Evolutionary conservation across 2,797 vertebrate species (phyloP).

Genomic region (Sebastes oblongus): DNA sequence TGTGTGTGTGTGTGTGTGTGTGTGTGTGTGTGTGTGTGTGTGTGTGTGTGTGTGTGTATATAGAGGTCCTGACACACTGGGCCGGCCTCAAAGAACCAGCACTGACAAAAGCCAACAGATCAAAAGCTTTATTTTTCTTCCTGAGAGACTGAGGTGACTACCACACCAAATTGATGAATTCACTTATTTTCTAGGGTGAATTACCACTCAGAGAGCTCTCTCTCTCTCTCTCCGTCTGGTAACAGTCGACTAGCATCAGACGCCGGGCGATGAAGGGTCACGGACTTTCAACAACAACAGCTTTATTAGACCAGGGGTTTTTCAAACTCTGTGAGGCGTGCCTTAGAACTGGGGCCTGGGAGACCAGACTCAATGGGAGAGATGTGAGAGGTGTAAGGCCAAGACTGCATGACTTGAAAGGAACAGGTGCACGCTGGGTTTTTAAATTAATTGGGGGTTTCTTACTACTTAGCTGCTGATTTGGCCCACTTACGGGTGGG

Average conservation of each 20-base stretch:
- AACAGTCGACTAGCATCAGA: background rate
- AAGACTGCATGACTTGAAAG: background rate
- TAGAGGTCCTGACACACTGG: background rate
- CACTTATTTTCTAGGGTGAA: background rate
- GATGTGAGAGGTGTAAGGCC: background rate
- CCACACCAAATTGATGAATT: background rate
- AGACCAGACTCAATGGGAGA: background rate
- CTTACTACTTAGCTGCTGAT: background rate
- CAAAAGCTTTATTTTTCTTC: constrained; percentile 2
- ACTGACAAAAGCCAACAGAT: background rate
- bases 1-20: too few relatives aligned
- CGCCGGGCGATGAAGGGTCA: background rate
- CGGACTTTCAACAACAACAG: background rate
- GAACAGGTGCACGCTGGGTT: background rate
- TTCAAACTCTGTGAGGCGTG: background rate
- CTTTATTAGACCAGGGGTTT: background rate
- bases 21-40: background rate
- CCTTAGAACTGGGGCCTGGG: too few relatives aligned
- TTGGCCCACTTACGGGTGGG: background rate
- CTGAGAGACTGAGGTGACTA: background rate
- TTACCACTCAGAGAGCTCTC: background rate
- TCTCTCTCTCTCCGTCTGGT: background rate
- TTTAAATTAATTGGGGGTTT: background rate
- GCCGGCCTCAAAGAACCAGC: background rate
- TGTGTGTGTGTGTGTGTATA: too few relatives aligned